Conservation (phyloP, 2,888 invertebrate species). For the Ashinkailepas kermadecensis region DNA sequence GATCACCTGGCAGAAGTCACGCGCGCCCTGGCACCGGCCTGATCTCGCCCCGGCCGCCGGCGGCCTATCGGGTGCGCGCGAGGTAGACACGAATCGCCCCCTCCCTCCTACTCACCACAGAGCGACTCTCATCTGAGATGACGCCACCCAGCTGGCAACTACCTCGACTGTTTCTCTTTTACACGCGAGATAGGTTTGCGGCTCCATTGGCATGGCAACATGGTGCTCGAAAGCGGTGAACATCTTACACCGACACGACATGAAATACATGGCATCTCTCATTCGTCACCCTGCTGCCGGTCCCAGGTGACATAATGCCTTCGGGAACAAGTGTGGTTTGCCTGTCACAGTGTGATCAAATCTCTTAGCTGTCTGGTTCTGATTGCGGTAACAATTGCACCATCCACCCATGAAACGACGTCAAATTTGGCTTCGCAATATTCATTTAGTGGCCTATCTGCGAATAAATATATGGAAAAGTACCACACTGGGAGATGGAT, state of each 20-base stretch:
- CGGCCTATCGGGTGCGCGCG: neutral
- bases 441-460: neutral
- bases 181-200: too few relatives aligned
- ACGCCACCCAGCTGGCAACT: too few relatives aligned
- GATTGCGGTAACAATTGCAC: conserved; percentile 10
- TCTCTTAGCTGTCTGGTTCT: neutral
- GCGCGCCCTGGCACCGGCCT: neutral
- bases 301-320: neutral
- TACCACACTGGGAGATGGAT: neutral
- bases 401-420: neutral
- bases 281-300: neutral
- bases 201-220: too few relatives aligned
- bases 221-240: neutral
- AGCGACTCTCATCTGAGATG: too few relatives aligned
- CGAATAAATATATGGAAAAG: neutral
- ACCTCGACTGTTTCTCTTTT: too few relatives aligned
- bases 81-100: too few relatives aligned
- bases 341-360: neutral
- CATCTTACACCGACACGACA: neutral
- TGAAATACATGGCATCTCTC: neutral
- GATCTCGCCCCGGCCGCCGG: neutral
- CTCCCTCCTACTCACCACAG: too few relatives aligned
- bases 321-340: neutral
- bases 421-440: neutral
- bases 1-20: neutral